Conservation (phyloP, 2,888 invertebrate species). For the Pogonocherus hispidulus region DNA sequence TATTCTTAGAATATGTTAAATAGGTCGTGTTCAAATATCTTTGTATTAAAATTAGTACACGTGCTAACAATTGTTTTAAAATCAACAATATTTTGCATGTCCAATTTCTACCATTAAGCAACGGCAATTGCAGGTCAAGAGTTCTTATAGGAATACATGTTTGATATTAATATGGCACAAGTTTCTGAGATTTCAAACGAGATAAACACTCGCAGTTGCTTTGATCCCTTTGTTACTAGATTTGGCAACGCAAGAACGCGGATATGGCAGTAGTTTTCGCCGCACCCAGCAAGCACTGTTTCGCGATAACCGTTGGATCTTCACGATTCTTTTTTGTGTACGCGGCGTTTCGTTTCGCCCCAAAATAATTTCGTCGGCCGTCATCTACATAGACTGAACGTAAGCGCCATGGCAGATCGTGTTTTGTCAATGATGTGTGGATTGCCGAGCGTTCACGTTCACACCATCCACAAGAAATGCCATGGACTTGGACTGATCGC, state of each 20-base stretch:
- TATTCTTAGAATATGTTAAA: constrained; percentile 6
- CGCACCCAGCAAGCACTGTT: too few species aligned
- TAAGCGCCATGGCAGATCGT: background rate
- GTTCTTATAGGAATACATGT: too few species aligned
- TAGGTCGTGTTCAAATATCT: background rate
- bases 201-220: background rate
- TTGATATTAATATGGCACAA: background rate
- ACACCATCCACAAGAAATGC: background rate
- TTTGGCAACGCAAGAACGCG: background rate
- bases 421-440: background rate
- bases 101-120: background rate
- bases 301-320: too few species aligned
- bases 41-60: background rate
- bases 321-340: background rate
- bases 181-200: background rate
- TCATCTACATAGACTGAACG: background rate
- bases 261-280: background rate
- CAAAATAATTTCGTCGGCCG: background rate
- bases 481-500: constrained; percentile 48
- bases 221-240: background rate
- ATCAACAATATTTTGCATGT: background rate
- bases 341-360: background rate
- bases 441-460: too few species aligned
- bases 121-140: too few species aligned
- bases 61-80: background rate